Base-by-base conservation (phyloP, 1,140 invertebrate genomes). In the Sycobia sp. region DNA sequence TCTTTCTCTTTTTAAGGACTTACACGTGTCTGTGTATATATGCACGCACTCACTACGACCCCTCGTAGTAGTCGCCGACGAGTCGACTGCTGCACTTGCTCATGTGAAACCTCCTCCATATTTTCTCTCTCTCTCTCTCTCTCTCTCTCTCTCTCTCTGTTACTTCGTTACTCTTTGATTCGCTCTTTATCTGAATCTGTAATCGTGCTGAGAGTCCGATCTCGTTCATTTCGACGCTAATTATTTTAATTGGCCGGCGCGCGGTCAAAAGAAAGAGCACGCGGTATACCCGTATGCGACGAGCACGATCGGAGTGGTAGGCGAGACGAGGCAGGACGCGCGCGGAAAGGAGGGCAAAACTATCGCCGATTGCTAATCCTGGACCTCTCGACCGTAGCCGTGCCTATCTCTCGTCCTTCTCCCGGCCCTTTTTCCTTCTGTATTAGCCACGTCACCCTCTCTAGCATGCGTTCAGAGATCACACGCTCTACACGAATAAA, bases 181-280 rank as follows among this genome's bases (percentile, higher is more conserved):
- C 62, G 57, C 23, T 49, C 66, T 68, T 71, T 72, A 74, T 72
- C 74, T 70, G 66, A 71, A 70, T 73, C 70, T 73, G 69, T 71
- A 73, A 74, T 76, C 74, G 71, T 64, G 71, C 51, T n/a, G 64
- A 58, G 51, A 63, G 69, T 71, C 64, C 67, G 70, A 71, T 74
- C 72, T 75, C 70, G 69, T 71, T 75, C 72, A 73, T 73, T 73
- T 74, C 73, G 74, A 76, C 74, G 75, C 76, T 78, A 78, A 78
- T 78, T 78, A 78, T 78, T 78, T 78, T 78, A 78, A 78, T 78
- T 78, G 76, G 76, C 73, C 74, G 76, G 76, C 73, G 71, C 70
- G 69, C 70, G 75, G 76, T 76, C 74, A 76, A 76, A 78, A 74
- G 74, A 68, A 68, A 64, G 51, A 56, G 71, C 71, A 72, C 56